Evolutionary conservation across 2,113 vertebrate genomes (phyloP), one percentile per base, ranked within the genome.

Genomic region (Chiloscyllium plagiosum): DNA sequence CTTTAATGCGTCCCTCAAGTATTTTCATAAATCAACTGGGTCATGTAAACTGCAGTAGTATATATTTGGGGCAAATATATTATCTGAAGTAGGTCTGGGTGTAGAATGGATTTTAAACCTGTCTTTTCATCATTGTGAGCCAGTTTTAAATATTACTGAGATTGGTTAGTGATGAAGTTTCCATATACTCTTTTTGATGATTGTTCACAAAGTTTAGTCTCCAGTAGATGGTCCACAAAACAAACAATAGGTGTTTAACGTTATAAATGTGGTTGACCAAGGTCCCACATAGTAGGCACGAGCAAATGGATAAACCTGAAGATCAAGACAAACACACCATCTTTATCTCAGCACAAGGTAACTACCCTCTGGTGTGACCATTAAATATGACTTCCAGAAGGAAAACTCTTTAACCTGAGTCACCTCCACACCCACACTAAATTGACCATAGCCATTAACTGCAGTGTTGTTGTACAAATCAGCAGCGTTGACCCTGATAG

Each of bases 1-100:
- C 68, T 94, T 70, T 47, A 70, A 47, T 94, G 68, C 24, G 93
- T 50, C 70, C 20, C 93, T 94, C 37, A 94, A 70, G 7, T 47
- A 70, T 70, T 29, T 70, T 22, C 66, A 37, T 69, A 70, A 70
- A 70, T 94, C 93, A 94, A 68, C 87, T 90, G 87, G 87, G 87
- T 29, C 87, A 90, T 33, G 50, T 50, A 70, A 70, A 94, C 22
- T 70, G 68, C 42, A 70, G 37, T 3, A 70, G 66, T 69, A 70
- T 26, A 37, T 42, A 24, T 42, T 94, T 47, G n/a, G 24, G n/a
- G 70, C n/a, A 70, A 4, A 50, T 70, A 47, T 89, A 90, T 61
- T 90, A 90, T 29, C 61, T 90, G 33, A 90, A 61, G 15, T 90
- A 4, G 8, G 8, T 2, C 42, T 70, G 93, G 22, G 93, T 70